phyloP scores from a whole-genome alignment of 2,113 vertebrate genomes.

The Tragelaphus scriptus region DNA sequence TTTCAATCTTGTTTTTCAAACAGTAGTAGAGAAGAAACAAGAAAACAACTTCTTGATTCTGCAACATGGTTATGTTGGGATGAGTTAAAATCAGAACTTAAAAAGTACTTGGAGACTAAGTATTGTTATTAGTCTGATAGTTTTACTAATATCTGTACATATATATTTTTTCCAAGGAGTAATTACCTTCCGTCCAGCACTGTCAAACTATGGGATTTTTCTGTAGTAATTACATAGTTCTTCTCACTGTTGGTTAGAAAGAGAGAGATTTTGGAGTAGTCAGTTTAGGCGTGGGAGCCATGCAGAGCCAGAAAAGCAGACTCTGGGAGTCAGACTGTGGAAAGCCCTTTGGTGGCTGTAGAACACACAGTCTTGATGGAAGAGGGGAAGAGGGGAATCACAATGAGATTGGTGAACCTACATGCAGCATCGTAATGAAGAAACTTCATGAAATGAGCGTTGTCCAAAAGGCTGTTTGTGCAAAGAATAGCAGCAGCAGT shows the following conservation, averaged over 20 bases:
- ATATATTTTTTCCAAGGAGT: background rate
- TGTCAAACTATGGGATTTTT: background rate
- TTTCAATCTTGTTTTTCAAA: background rate
- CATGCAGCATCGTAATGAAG: background rate
- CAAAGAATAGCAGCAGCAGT: background rate
- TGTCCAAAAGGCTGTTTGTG: background rate
- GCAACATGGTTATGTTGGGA: background rate
- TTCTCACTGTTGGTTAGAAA: background rate
- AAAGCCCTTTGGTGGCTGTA: background rate
- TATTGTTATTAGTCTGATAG: background rate
- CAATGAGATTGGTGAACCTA: background rate
- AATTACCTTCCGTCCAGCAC: background rate
- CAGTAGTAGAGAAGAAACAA: background rate
- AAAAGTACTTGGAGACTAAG: background rate
- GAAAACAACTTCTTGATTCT: background rate
- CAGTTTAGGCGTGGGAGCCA: fast-evolving
- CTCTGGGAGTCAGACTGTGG: too few species aligned
- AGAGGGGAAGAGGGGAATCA: background rate
- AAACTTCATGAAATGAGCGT: background rate
- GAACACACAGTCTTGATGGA: background rate
- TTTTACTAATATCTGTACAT: background rate
- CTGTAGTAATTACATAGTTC: background rate
- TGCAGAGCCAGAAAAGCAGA: background rate
- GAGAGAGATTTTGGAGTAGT: background rate
- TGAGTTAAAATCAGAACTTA: background rate